phyloP scores from a whole-genome alignment of 1,140 invertebrate species.

The Ladona fulva region DNA sequence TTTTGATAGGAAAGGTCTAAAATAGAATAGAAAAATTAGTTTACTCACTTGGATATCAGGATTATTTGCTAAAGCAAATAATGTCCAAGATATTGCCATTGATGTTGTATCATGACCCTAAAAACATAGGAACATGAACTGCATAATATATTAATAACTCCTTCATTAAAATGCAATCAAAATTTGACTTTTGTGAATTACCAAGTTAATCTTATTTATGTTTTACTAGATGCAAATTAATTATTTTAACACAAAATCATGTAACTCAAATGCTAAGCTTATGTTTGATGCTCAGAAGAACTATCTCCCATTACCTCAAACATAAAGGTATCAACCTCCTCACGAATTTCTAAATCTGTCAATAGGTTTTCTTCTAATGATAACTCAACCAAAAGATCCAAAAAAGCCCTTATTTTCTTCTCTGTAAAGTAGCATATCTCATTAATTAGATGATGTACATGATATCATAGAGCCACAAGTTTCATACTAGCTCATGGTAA shows the following conservation, averaged over 20 bases:
- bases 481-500: no score
- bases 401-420: conserved; percentile 45
- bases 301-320: conserved; percentile 48
- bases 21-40: conserved; percentile 15
- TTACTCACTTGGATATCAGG: conserved; percentile 37
- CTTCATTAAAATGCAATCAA: no score
- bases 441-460: no score
- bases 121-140: conserved; percentile 29
- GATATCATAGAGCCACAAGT: no score
- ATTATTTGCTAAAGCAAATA: conserved; percentile 43
- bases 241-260: no score
- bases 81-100: conserved; percentile 44
- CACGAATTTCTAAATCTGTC: conserved; percentile 55
- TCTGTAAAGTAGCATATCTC: neutral
- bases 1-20: no score
- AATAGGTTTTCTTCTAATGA: conserved; percentile 45
- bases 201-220: no score
- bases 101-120: conserved; percentile 72
- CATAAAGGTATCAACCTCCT: conserved; percentile 68
- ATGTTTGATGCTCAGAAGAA: no score
- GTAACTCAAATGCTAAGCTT: no score
- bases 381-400: conserved; percentile 61
- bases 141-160: no score
- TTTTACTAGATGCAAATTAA: no score
- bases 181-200: no score